Evolutionary conservation across 2,797 vertebrate species (phyloP).

Genomic region (Sebastes steindachneri): DNA sequence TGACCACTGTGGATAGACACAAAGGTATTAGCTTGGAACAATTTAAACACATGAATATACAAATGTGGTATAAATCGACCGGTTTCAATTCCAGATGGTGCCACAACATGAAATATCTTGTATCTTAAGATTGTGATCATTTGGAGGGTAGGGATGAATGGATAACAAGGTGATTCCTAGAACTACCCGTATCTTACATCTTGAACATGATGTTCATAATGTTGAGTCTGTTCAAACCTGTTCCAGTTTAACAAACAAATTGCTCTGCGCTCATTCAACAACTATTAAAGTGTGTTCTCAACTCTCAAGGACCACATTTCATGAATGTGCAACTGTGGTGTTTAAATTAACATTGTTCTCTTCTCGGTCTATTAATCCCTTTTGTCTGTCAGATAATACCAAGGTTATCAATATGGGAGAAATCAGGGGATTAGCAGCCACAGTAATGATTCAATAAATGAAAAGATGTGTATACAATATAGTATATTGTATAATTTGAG

Average conservation of each 20-base stretch:
- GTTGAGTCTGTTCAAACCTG: conserved; percentile 43
- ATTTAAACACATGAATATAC: not conserved
- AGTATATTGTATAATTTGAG: too few species aligned
- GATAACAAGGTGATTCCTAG: not conserved
- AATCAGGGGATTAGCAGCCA: not conserved
- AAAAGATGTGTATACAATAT: not conserved
- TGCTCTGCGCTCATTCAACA: not conserved
- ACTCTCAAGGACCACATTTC: not conserved
- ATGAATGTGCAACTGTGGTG: not conserved
- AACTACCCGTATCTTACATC: conserved; percentile 41
- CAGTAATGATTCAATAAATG: not conserved
- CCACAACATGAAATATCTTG: not conserved
- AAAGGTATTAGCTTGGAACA: not conserved
- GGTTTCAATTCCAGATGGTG: not conserved
- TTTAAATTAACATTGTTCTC: not conserved
- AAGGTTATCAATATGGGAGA: not conserved
- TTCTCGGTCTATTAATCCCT: not conserved
- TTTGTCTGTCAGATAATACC: not conserved
- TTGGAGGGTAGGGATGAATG: conserved; percentile 18
- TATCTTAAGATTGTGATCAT: conserved; percentile 16
- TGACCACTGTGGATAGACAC: not conserved
- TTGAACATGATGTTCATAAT: conserved; percentile 38
- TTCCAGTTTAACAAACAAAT: conserved; percentile 31
- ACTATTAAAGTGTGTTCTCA: not conserved
- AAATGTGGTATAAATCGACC: not conserved